A percentile compares a stretch with the other conserved stretches of the same genome.
phyloP scores from a whole-genome alignment of 2,888 invertebrate species.

The Carabus problematicus region DNA sequence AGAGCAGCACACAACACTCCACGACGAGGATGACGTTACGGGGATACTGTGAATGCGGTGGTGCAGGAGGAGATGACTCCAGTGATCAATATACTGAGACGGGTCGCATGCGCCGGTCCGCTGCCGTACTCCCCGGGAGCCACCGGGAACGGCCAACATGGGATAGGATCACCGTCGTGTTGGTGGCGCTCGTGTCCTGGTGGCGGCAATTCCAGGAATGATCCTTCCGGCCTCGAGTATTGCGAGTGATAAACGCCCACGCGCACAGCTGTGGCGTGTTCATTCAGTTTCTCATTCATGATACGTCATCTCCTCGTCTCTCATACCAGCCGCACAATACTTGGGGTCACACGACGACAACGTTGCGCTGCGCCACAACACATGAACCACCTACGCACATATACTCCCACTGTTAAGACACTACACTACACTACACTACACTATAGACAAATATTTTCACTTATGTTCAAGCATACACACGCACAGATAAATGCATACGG shows the following conservation, averaged over 20 bases:
- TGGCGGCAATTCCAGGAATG: not conserved
- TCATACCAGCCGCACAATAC: not conserved
- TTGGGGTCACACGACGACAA: too few relatives aligned
- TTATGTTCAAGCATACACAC: too few relatives aligned
- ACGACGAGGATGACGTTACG: slow-evolving; percentile 23
- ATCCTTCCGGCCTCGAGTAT: slow-evolving; percentile 1
- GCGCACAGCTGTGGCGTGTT: slow-evolving; percentile 25
- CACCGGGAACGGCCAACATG: too few relatives aligned
- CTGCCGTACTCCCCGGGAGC: slow-evolving; percentile 15
- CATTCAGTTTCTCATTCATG: slow-evolving; percentile 37
- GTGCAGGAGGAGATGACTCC: slow-evolving; percentile 16
- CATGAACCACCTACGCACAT: slow-evolving; percentile 1
- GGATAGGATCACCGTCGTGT: not conserved
- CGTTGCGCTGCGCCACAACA: not conserved
- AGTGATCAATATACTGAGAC: slow-evolving; percentile 37
- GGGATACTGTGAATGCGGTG: slow-evolving; percentile 3
- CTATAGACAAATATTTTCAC: too few relatives aligned
- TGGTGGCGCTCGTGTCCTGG: slow-evolving; percentile 6
- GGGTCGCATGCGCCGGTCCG: slow-evolving; percentile 30
- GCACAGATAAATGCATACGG: too few relatives aligned
- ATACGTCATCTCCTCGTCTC: slow-evolving; percentile 8
- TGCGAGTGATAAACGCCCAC: slow-evolving; percentile 12
- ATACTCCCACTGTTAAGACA: not conserved
- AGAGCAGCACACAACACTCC: slow-evolving; percentile 19
- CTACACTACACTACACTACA: too few relatives aligned